Evolutionary conservation across 2,113 vertebrate species (phyloP), one percentile per base, ranked within the genome.

Genomic region (Macaca mulatta): DNA sequence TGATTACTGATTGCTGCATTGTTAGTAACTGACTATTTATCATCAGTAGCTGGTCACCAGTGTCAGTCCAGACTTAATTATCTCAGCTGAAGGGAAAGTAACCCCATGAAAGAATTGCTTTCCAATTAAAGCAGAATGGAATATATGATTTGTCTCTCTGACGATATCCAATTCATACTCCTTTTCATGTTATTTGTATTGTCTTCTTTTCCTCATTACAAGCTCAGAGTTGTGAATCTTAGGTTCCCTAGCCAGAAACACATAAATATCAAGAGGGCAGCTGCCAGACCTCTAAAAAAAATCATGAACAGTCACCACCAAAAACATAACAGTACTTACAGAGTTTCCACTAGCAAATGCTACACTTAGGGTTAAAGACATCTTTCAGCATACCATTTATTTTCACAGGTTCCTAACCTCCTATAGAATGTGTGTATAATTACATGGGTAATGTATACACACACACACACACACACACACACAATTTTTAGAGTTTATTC

Each of bases 1-100:
- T 98, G 95, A 98, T 98, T 98, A 97, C 96, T 97, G 97, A 98
- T 98, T 98, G 92, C 74, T 98, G 93, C 90, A 97, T 98, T 98
- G 94, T 97, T 96, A 96, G 92, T 95, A 94, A 95, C 86, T 72
- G 96, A 96, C 75, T 2, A 1, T 87, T 90, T 48, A 95, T 95
- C 61, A 97, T 96, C 83, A 89, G 88, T 79, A 92, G 78, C 61
- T 95, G 97, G 92, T 96, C 97, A 97, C 64, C 18, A 18, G 57
- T 74, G 57, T 96, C 96, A 94, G 92, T 75, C 85, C 74, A 85
- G 97, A 93, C 96, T 97, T 98, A 97, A 97, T 98, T 97, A 95
- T 93, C 95, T 74, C 75, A 88, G 83, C 69, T 82, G 80, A 98
- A 98, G 64, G 91, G 94, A 98, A 89, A 0, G 93, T 52, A 93